Evolutionary conservation across 2,113 vertebrate genomes (phyloP).

Genomic region (Ciconia boyciana): DNA sequence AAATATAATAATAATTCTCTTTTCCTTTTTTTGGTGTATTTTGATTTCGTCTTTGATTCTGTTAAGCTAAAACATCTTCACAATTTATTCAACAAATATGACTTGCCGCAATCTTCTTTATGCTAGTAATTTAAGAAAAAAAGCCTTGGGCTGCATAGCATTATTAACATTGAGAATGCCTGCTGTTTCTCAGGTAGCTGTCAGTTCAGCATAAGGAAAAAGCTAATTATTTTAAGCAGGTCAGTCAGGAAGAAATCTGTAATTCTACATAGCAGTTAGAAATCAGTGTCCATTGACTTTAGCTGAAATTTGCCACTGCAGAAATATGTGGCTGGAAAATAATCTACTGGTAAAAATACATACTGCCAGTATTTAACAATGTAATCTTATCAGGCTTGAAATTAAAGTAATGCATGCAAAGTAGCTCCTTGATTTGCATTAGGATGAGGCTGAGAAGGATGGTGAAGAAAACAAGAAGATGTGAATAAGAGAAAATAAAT

Average conservation of each 20-base stretch:
- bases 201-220: slow-evolving; percentile 46
- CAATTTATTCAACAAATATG: slow-evolving; percentile 39
- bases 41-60: slow-evolving; percentile 17
- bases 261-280: not conserved
- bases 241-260: slow-evolving; percentile 16
- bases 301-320: not conserved
- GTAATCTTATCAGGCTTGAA: not conserved
- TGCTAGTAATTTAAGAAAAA: slow-evolving; percentile 21
- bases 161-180: slow-evolving; percentile 34
- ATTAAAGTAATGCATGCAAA: not conserved
- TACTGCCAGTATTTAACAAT: not conserved
- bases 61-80: slow-evolving; percentile 13
- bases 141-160: slow-evolving; percentile 33
- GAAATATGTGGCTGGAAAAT: not conserved
- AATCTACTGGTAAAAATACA: not conserved
- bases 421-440: not conserved
- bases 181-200: slow-evolving; percentile 59
- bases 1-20: not conserved
- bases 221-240: slow-evolving; percentile 57
- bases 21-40: not conserved
- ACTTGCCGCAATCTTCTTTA: slow-evolving; percentile 21
- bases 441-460: not conserved
- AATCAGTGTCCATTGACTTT: not conserved
- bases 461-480: not conserved
- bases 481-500: not conserved